Conservation (phyloP, 2,113 vertebrate genomes). For the Actenoides hombroni region DNA sequence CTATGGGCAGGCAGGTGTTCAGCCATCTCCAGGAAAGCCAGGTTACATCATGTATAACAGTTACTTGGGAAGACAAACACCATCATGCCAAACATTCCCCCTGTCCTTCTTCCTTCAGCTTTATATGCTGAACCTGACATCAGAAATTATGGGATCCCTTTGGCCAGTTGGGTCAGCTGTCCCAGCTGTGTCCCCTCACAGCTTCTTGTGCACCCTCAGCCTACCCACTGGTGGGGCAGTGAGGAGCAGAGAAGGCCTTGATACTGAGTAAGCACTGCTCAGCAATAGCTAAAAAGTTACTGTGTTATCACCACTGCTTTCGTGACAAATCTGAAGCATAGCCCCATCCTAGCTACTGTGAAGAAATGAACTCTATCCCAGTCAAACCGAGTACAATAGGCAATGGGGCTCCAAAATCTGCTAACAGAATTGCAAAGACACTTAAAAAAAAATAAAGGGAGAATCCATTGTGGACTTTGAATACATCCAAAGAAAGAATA, state of each 20-base stretch:
- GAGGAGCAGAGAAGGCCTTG: not conserved
- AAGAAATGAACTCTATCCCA: not conserved
- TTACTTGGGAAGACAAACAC: not conserved
- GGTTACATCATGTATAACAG: not conserved
- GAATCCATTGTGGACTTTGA: not conserved
- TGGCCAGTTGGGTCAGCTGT: not conserved
- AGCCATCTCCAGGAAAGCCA: not conserved
- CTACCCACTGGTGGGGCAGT: rapidly evolving
- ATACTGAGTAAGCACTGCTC: not conserved
- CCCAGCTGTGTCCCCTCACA: rapidly evolving
- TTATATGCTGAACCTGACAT: not conserved
- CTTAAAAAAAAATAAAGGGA: not conserved
- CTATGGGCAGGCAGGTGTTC: not conserved
- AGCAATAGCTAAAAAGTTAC: not conserved
- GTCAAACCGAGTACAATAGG: not conserved
- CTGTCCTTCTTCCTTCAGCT: not conserved
- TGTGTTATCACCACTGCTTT: too few relatives aligned
- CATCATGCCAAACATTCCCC: not conserved
- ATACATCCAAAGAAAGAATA: not conserved
- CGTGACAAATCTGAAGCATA: not conserved
- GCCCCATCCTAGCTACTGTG: not conserved
- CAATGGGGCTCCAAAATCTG: not conserved
- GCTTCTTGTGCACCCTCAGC: not conserved
- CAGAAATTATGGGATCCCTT: not conserved
- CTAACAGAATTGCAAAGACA: not conserved